Evolutionary conservation across 2,797 vertebrate genomes (phyloP), one percentile per base, ranked within the genome.

Genomic region (Dipus sagitta): DNA sequence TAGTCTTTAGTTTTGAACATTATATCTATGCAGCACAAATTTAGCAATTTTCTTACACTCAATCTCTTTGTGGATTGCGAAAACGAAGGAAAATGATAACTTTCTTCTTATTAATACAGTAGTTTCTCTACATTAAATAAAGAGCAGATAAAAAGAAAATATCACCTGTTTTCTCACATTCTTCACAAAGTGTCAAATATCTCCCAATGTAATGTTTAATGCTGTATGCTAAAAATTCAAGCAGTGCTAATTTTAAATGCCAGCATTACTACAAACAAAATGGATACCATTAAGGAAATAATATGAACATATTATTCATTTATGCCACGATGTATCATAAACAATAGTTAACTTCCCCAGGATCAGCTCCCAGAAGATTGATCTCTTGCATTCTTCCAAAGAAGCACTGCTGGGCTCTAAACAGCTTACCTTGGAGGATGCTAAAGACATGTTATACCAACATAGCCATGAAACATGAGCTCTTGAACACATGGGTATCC

Each of bases 171-270:
- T 7, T 79, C 62, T 15, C 5, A 54, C 71, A 20, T 72, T 42
- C 9, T 85, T 76, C 70, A 32, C 14, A 30, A 42, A 54, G 15
- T 34, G 20, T n/a, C n/a, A 34, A 70, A 68, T 28, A 17, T 71
- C n/a, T 34, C n/a, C 4, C 34, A 32, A n/a, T 30, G 32, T 14
- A 79, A 8, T 65, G 34, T 54, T 85, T 81, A 86, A 80, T 58
- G 17, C 54, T 68, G 60, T 4, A 26, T 68, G 26, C 64, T 62
- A 3, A 85, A 91, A 93, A 67, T 6, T 85, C 21, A 68, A 72
- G 20, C 3, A 92, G 28, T 38, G 74, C n/a, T 74, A 47, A 65
- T 77, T 93, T 70, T 77, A 82, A 86, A 93, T 86, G 64, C 21
- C 12, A 82, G 10, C 30, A 54, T 24, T 23, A 30, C 9, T 38